Conservation (phyloP, 2,113 vertebrate genomes). For the Halichoeres trimaculatus region DNA sequence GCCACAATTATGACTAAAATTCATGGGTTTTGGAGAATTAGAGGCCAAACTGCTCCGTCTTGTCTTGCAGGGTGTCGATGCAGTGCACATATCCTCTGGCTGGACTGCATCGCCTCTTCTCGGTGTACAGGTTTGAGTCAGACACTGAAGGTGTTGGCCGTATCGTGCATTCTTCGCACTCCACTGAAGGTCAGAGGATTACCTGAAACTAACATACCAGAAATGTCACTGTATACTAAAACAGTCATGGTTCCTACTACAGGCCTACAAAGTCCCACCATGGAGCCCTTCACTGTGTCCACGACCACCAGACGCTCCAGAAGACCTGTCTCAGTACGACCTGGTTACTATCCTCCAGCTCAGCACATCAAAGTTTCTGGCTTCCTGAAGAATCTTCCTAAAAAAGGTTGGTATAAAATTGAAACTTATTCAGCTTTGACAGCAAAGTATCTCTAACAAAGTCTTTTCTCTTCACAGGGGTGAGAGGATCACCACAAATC, state of each 20-base stretch:
- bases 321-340: background rate
- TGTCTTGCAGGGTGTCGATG: slow-evolving; percentile 58
- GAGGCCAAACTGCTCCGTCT: background rate
- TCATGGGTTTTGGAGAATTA: too few species aligned
- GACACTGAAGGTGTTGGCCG: slow-evolving; percentile 53
- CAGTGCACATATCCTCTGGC: slow-evolving; percentile 66
- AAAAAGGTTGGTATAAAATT: background rate
- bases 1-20: too few species aligned
- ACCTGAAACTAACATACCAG: background rate
- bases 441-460: too few species aligned
- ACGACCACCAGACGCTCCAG: background rate
- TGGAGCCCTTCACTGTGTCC: background rate
- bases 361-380: slow-evolving; percentile 6
- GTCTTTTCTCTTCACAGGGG: background rate
- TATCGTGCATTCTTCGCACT: background rate
- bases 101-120: slow-evolving; percentile 67
- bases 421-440: background rate
- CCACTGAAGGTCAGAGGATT: background rate
- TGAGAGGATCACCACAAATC: background rate
- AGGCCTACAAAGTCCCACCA: background rate
- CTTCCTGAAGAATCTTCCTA: background rate
- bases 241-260: background rate
- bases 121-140: slow-evolving; percentile 59
- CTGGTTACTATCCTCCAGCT: background rate
- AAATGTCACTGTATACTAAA: too few species aligned